These are phyloP conservation scores for Tribolium castaneum DNA, from an alignment of 1,140 invertebrate genomes.

Conservation along the genomic window DNA sequence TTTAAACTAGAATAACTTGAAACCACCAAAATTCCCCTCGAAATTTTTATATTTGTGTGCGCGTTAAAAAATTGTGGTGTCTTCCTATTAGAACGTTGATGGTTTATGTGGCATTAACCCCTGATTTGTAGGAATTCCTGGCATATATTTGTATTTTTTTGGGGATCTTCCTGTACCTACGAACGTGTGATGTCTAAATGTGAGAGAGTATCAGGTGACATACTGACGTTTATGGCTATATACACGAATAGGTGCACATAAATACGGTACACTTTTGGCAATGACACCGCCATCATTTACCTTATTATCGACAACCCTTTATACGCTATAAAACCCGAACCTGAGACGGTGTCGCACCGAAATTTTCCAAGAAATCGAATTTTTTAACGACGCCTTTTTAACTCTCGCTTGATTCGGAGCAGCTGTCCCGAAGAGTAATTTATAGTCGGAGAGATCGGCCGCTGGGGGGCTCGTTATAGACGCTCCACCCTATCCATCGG, in stretches of 20 bases:
- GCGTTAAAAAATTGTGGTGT: conserved; percentile 41
- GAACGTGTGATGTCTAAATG: conserved; percentile 50
- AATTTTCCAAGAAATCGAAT: neutral
- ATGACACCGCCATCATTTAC: neutral
- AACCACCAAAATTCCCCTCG: neutral
- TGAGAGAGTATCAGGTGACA: conserved; percentile 46
- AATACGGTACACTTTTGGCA: conserved; percentile 7
- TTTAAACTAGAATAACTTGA: too few relatives aligned
- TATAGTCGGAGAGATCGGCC: conserved; percentile 49
- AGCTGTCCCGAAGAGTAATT: conserved; percentile 52
- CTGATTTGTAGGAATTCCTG: conserved; percentile 54
- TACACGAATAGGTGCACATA: conserved; percentile 32
- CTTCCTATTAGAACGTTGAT: conserved; percentile 45
- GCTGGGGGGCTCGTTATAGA: conserved; percentile 51
- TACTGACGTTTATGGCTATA: conserved; percentile 50
- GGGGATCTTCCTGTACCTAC: conserved; percentile 45
- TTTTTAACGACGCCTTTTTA: conserved; percentile 7
- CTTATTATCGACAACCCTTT: neutral
- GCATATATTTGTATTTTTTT: conserved; percentile 48
- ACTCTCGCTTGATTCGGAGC: conserved; percentile 48
- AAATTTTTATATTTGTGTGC: neutral
- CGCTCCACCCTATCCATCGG: conserved; percentile 34
- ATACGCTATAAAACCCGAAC: neutral
- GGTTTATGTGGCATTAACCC: conserved; percentile 54
- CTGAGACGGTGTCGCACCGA: neutral